A percentile compares a stretch with the other conserved stretches of the same genome.
Conservation (phyloP, 2,797 vertebrate species). For the Premnoplex brunnescens region DNA sequence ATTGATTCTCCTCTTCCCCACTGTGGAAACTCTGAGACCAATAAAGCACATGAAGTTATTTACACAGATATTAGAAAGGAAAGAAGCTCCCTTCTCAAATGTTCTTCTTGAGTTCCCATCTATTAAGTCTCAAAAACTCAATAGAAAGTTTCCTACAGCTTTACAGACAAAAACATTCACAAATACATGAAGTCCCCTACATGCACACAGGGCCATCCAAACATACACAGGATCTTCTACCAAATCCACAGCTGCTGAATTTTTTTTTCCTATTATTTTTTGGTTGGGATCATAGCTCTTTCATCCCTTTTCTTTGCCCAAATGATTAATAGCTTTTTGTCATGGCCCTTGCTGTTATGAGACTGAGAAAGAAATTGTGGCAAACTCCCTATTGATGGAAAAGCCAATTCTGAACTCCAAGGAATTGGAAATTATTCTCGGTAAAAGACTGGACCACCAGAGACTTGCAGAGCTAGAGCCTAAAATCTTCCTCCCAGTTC, state of each 20-base stretch:
- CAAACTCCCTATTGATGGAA: background rate
- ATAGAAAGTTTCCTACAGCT: background rate
- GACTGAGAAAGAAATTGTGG: background rate
- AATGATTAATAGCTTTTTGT: conserved; percentile 22
- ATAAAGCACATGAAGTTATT: conserved; percentile 24
- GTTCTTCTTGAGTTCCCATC: background rate
- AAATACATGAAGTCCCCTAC: background rate
- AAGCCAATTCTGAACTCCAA: background rate
- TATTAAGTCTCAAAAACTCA: conserved; percentile 19
- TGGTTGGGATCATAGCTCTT: background rate
- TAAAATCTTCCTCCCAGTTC: background rate
- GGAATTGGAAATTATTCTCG: background rate
- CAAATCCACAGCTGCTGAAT: conserved; percentile 5
- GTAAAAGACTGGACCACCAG: background rate
- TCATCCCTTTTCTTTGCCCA: background rate
- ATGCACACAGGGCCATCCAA: background rate
- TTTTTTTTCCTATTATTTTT: background rate
- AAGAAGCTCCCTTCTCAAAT: background rate
- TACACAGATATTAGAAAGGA: conserved; percentile 21
- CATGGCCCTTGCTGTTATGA: background rate
- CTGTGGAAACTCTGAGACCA: conserved; percentile 20
- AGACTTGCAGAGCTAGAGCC: background rate
- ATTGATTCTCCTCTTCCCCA: conserved; percentile 34
- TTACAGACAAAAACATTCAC: background rate
- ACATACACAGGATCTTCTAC: background rate